phyloP scores from a whole-genome alignment of 2,888 invertebrate species.

The Epinotia bilunana region DNA sequence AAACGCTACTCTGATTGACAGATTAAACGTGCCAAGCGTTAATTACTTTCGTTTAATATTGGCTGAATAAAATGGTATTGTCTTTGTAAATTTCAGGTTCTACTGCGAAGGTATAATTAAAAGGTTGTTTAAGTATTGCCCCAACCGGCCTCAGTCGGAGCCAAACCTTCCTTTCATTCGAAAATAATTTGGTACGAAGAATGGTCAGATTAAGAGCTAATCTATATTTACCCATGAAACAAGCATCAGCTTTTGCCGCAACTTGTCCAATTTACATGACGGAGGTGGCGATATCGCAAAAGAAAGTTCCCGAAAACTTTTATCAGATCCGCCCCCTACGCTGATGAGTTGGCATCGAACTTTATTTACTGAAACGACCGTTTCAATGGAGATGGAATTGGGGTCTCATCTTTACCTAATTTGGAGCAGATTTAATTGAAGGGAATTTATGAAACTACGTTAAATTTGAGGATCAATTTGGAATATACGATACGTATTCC shows the following conservation, averaged over 20 bases:
- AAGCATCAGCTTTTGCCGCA: slow-evolving; percentile 72
- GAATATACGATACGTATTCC: neutral
- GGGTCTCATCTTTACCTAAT: slow-evolving; percentile 36
- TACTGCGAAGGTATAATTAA: slow-evolving; percentile 18
- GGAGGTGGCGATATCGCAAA: slow-evolving; percentile 82
- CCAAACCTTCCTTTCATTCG: slow-evolving; percentile 40
- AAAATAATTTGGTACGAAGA: slow-evolving; percentile 69
- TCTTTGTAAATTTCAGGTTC: neutral
- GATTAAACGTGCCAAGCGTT: slow-evolving; percentile 23
- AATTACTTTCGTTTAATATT: slow-evolving; percentile 21
- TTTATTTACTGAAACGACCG: slow-evolving; percentile 76
- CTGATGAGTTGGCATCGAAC: slow-evolving; percentile 81
- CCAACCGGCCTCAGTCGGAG: slow-evolving; percentile 25
- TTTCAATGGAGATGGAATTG: slow-evolving; percentile 66
- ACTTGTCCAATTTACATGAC: slow-evolving; percentile 83
- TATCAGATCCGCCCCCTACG: slow-evolving; percentile 79
- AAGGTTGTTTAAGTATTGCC: slow-evolving; percentile 32
- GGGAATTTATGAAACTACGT: slow-evolving; percentile 13
- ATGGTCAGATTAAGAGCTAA: slow-evolving; percentile 73
- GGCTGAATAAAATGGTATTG: neutral
- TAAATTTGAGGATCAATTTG: neutral
- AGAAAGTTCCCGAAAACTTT: slow-evolving; percentile 80
- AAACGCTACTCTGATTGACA: slow-evolving; percentile 6
- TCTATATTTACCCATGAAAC: slow-evolving; percentile 77
- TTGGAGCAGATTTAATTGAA: slow-evolving; percentile 36